phyloP scores from a whole-genome alignment of 2,888 invertebrate species.

The Marronus borbonicus region DNA sequence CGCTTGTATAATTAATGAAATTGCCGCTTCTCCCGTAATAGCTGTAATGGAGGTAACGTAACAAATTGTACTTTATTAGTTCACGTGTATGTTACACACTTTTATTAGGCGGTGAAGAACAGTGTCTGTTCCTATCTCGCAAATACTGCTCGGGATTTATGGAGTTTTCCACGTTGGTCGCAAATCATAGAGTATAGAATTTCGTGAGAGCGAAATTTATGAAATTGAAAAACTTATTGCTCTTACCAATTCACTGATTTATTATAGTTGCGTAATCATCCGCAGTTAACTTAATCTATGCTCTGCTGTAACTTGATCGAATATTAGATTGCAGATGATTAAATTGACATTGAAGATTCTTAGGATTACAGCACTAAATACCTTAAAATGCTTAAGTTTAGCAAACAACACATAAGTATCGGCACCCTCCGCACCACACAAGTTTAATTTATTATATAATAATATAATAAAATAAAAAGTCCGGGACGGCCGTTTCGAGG shows the following conservation, averaged over 20 bases:
- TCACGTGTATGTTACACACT: slow-evolving; percentile 21
- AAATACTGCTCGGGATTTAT: slow-evolving; percentile 12
- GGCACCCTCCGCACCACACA: too few relatives aligned
- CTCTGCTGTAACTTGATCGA: slow-evolving; percentile 22
- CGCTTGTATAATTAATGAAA: slow-evolving; percentile 38
- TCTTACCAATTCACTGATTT: neutral
- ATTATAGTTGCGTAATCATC: slow-evolving; percentile 33
- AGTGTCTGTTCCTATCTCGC: neutral
- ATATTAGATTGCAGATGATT: slow-evolving; percentile 21
- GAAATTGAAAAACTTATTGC: slow-evolving; percentile 32
- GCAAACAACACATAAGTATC: too few relatives aligned
- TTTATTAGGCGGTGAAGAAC: neutral
- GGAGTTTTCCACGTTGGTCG: slow-evolving; percentile 24
- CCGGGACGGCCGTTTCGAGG: too few relatives aligned
- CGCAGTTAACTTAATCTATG: slow-evolving; percentile 24
- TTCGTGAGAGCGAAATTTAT: slow-evolving; percentile 29
- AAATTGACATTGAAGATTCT: slow-evolving; percentile 8
- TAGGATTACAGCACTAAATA: too few relatives aligned
- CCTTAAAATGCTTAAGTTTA: too few relatives aligned
- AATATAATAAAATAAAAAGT: too few relatives aligned
- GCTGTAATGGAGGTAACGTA: slow-evolving; percentile 37
- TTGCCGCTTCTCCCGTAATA: slow-evolving; percentile 29
- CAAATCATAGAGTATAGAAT: slow-evolving; percentile 25
- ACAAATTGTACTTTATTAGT: slow-evolving; percentile 34
- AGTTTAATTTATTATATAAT: too few relatives aligned